Conservation (phyloP, 2,888 invertebrate genomes). For the Ectropis crepuscularia region DNA sequence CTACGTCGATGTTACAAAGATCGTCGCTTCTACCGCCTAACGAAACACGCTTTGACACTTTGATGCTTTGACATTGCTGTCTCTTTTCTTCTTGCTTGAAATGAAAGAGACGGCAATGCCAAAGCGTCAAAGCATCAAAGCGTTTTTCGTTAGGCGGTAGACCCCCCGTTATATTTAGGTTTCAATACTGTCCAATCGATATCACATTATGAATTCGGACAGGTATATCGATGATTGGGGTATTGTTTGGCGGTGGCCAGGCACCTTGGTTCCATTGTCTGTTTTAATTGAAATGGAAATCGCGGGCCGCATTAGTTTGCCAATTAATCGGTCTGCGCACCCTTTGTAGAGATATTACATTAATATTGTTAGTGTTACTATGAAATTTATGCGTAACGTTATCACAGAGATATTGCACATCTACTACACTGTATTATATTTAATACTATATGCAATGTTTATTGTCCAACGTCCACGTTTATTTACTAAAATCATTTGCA, state of each 20-base stretch:
- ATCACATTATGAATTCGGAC: slow-evolving; percentile 10
- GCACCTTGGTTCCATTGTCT: slow-evolving; percentile 8
- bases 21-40: too few species aligned
- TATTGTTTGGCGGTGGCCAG: slow-evolving; percentile 10
- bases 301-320: slow-evolving; percentile 5
- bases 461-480: too few species aligned
- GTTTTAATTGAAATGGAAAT: slow-evolving; percentile 20
- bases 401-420: neutral
- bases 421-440: neutral
- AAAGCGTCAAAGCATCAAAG: too few species aligned
- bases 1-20: too few species aligned
- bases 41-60: too few species aligned
- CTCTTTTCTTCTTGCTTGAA: too few species aligned
- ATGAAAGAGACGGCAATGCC: too few species aligned
- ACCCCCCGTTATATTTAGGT: slow-evolving; percentile 1
- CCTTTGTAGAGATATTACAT: slow-evolving; percentile 13
- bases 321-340: slow-evolving; percentile 10
- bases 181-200: slow-evolving; percentile 9
- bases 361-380: neutral
- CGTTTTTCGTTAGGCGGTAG: too few species aligned
- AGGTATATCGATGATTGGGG: slow-evolving; percentile 10
- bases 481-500: too few species aligned
- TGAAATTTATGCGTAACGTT: slow-evolving; percentile 3
- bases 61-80: too few species aligned
- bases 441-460: neutral